These are phyloP conservation scores for Protaetia brevitarsis DNA, from an alignment of 1,140 invertebrate species.

Conservation along the genomic window DNA sequence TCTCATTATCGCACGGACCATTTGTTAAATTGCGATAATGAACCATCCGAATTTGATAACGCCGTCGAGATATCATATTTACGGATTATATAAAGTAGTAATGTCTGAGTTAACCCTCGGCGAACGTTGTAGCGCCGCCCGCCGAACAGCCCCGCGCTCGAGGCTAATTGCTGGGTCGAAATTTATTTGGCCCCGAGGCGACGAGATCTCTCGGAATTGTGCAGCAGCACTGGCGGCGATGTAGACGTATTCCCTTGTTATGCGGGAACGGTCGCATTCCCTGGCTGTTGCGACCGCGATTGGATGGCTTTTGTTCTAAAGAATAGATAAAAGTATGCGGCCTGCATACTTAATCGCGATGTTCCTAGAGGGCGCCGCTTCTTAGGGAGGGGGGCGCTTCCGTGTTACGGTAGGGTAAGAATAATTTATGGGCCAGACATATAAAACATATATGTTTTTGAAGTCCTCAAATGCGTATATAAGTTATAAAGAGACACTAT, in stretches of 20 bases:
- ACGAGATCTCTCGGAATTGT: neutral
- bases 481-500: no score
- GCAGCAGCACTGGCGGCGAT: neutral
- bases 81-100: slow-evolving; percentile 44
- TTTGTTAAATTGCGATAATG: slow-evolving; percentile 47
- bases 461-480: no score
- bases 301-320: slow-evolving; percentile 1
- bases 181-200: neutral
- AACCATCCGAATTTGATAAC: slow-evolving; percentile 46
- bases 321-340: neutral
- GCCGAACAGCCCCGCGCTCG: no score
- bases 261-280: neutral
- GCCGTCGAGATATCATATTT: slow-evolving; percentile 43
- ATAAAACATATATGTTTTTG: neutral
- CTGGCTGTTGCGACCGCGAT: slow-evolving; percentile 2
- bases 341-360: neutral
- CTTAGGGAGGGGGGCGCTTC: neutral
- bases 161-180: neutral
- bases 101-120: slow-evolving; percentile 40
- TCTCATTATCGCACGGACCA: slow-evolving; percentile 34
- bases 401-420: neutral
- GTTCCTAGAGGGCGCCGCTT: neutral
- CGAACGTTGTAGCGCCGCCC: neutral
- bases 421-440: neutral
- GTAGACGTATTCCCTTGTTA: slow-evolving; percentile 7